Base-by-base conservation (phyloP, 2,888 invertebrate genomes). In the Lithophane socia region DNA sequence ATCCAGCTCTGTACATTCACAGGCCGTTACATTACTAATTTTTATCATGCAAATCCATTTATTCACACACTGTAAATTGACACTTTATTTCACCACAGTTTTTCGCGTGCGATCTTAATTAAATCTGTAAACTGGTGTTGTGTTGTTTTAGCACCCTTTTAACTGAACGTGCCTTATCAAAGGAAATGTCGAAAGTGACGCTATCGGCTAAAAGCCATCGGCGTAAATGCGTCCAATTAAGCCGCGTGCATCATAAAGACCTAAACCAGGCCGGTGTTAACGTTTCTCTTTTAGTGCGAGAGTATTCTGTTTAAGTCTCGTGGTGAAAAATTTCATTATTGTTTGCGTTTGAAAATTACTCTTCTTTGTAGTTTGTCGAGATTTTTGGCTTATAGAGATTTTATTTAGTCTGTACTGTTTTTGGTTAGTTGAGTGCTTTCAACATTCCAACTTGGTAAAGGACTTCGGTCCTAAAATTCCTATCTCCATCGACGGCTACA, bases 181-280 rank as follows among this genome's bases (percentile, higher is more conserved):
- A 92, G 93, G 92, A 93, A 92, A 93, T 91, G 94, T 94, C 94
- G 93, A 91, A 92, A 93, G 89, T 94, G 95, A 95, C 95, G 90
- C 89, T 95, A 95, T 95, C 95, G 89, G 89, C 86, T 91, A 89
- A 92, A 92, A 93, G 89, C 91, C 92, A 93, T 94, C 92, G 91
- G 91, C 90, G 91, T 92, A 92, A 95, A 94, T 94, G 94, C 92
- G 91, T 93, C 93, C 93, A 94, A 94, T 94, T 94, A 94, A 88
- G 90, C 87, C 80, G 85, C 82, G 85, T 87, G 90, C 90, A 88
- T 89, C 88, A 89, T 88, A 87, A 89, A 91, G 85, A 88, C 89
- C 86, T 87, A 89, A 89, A 91, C 87, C 84, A 89, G 86, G 80
- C 83, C 77, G 44, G 66, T 76, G 89, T 87, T 83, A 86, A 89